phyloP scores from a whole-genome alignment of 2,888 invertebrate genomes.

The Trichogramma dendrolimi region DNA sequence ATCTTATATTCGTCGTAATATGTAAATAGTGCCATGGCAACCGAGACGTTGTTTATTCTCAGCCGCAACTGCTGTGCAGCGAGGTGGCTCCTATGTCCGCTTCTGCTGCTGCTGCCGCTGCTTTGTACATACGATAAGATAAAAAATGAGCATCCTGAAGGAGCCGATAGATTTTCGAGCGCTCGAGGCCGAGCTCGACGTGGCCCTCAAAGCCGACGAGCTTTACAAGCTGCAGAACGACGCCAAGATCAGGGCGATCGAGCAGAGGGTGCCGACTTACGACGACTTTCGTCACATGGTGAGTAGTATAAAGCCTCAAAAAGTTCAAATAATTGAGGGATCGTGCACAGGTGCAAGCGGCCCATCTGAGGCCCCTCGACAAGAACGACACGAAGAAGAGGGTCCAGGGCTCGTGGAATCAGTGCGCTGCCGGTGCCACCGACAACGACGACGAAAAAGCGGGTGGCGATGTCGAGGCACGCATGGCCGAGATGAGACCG shows the following conservation, averaged over 20 bases:
- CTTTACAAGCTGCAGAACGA: constrained; percentile 71
- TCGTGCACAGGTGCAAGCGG: constrained; percentile 54
- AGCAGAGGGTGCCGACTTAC: constrained; percentile 67
- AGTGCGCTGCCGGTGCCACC: constrained; percentile 4
- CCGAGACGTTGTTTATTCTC: no score
- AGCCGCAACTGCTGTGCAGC: no score
- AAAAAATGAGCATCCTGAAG: constrained; percentile 39
- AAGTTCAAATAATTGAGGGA: background rate
- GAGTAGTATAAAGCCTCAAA: constrained; percentile 1
- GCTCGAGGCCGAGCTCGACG: constrained; percentile 62
- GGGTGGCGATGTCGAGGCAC: background rate
- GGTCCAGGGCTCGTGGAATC: constrained; percentile 36
- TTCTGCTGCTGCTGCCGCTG: no score
- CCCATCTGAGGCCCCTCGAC: constrained; percentile 68
- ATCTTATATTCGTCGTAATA: no score
- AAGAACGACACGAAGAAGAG: constrained; percentile 55
- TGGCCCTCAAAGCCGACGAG: constrained; percentile 67
- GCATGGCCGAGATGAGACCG: no score
- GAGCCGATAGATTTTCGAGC: constrained; percentile 58
- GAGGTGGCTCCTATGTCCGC: no score
- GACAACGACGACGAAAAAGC: constrained; percentile 1
- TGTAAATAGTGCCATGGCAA: no score
- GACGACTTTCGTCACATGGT: constrained; percentile 80
- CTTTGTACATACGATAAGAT: no score
- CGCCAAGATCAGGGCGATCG: constrained; percentile 74